Conservation (phyloP, 2,113 vertebrate genomes). For the Pseudolaguvia tuberculata region DNA sequence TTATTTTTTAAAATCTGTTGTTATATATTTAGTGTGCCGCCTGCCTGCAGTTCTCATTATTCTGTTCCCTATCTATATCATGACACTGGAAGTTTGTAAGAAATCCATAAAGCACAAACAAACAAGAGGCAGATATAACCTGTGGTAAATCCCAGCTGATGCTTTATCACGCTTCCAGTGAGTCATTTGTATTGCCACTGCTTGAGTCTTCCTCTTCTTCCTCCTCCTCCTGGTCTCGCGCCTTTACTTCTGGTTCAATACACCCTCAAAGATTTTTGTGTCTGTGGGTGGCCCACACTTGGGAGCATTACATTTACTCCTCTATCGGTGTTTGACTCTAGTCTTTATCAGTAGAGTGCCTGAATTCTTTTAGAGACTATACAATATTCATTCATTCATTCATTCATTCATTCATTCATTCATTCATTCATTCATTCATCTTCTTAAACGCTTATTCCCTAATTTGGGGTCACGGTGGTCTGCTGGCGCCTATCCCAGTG, state of each 20-base stretch:
- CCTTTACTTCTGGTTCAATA: slow-evolving; percentile 4
- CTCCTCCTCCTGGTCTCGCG: slow-evolving; percentile 1
- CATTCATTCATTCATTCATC: no score
- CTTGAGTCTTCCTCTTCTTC: background rate
- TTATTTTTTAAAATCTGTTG: no score
- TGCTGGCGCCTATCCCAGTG: no score
- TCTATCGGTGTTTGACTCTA: background rate
- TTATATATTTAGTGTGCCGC: background rate
- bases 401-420: no score
- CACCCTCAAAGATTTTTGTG: slow-evolving; percentile 13
- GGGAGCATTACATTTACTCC: background rate
- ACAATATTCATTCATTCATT: no score
- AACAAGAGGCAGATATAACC: slow-evolving; percentile 15
- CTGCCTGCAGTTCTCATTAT: background rate
- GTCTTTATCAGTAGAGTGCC: background rate
- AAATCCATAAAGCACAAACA: background rate
- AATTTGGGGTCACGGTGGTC: no score
- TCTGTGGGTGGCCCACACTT: slow-evolving; percentile 7
- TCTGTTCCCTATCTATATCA: background rate
- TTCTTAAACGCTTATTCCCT: no score
- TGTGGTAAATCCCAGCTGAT: slow-evolving; percentile 14
- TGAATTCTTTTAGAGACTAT: no score
- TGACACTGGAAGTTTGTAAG: slow-evolving; percentile 5
- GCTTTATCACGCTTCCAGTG: slow-evolving; percentile 2
- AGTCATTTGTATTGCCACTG: slow-evolving; percentile 26